Percentiles rank a stretch among this genome's conserved stretches.
These are phyloP conservation scores for Zelostemma sp. DNA, from an alignment of 1,140 invertebrate genomes.

Conservation along the genomic window DNA sequence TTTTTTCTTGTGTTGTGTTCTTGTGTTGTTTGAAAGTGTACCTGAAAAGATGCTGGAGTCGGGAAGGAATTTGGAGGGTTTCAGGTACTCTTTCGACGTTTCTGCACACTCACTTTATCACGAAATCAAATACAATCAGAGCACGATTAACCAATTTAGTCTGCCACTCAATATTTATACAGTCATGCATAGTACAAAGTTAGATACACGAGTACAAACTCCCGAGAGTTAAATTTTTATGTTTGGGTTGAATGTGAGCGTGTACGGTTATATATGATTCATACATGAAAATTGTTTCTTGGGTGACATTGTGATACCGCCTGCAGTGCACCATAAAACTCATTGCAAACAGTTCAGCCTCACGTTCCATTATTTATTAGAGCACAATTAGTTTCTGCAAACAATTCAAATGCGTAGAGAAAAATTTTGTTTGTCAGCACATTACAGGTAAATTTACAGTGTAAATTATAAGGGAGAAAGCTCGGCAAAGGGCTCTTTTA, in stretches of 20 bases:
- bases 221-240: background rate
- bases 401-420: too few species aligned
- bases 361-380: background rate
- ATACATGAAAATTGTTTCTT: too few species aligned
- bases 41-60: too few species aligned
- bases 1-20: too few species aligned
- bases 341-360: background rate
- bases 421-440: too few species aligned
- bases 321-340: background rate
- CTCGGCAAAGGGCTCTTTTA: too few species aligned
- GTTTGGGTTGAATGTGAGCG: background rate
- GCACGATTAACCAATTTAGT: slow-evolving; percentile 62
- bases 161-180: slow-evolving; percentile 56
- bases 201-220: slow-evolving; percentile 28
- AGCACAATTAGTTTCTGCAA: background rate
- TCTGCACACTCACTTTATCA: background rate
- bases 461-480: too few species aligned
- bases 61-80: background rate
- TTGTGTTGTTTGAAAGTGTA: too few species aligned
- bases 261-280: too few species aligned
- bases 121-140: slow-evolving; percentile 25
- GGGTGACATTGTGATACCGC: background rate
- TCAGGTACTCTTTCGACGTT: slow-evolving; percentile 25
- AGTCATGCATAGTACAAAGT: slow-evolving; percentile 31
- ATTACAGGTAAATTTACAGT: too few species aligned